phyloP scores from a whole-genome alignment of 2,888 invertebrate species.

The Piscicola geometra region DNA sequence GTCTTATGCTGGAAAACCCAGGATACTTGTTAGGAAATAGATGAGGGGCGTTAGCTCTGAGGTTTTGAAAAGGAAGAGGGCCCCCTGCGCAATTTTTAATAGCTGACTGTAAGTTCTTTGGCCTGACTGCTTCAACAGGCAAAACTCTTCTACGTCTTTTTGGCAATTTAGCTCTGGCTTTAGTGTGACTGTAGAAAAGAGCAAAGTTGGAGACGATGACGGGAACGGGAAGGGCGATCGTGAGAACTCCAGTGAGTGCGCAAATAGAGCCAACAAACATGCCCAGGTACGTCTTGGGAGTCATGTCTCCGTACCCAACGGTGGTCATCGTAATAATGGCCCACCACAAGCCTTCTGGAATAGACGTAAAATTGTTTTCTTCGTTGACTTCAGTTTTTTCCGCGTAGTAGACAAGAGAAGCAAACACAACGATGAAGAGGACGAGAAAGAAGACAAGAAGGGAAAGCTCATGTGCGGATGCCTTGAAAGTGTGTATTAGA shows the following conservation, averaged over 20 bases:
- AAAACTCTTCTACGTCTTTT: constrained; percentile 81
- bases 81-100: constrained; percentile 60
- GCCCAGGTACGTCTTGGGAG: constrained; percentile 83
- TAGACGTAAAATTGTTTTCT: constrained; percentile 87
- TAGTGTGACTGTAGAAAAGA: constrained; percentile 93
- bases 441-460: constrained; percentile 90
- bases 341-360: constrained; percentile 91
- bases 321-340: constrained; percentile 93
- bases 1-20: neutral
- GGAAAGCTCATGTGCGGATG: constrained; percentile 85
- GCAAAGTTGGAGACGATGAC: constrained; percentile 95
- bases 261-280: constrained; percentile 95
- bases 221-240: constrained; percentile 88
- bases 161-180: constrained; percentile 91
- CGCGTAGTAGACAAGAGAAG: constrained; percentile 88
- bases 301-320: constrained; percentile 91
- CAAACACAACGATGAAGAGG: constrained; percentile 90
- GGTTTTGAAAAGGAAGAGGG: constrained; percentile 39
- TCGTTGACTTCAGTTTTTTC: constrained; percentile 91
- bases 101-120: constrained; percentile 58
- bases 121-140: constrained; percentile 67
- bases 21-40: constrained; percentile 24
- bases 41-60: constrained; percentile 20
- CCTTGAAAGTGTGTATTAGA: constrained; percentile 91
- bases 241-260: constrained; percentile 82